These are phyloP conservation scores for Campoplex capitator DNA, from an alignment of 2,888 invertebrate genomes.

Conservation along the genomic window DNA sequence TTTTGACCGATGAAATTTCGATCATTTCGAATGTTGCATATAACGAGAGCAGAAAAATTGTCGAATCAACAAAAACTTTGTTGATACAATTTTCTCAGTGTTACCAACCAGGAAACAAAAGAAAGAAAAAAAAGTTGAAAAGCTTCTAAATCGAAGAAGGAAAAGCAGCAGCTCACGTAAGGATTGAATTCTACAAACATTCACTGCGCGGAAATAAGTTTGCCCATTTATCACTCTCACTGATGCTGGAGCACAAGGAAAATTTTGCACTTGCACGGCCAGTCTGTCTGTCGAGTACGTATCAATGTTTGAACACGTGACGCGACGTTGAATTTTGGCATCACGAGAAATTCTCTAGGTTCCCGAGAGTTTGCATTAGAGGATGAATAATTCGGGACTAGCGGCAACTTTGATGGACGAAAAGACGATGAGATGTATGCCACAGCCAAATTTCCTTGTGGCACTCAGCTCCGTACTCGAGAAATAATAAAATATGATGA, in stretches of 20 bases:
- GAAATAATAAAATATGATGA: not conserved
- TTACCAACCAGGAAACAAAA: not conserved
- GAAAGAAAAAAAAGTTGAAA: no score
- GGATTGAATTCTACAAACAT: not conserved
- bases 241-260: slow-evolving; percentile 15
- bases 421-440: not conserved
- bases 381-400: slow-evolving; percentile 19
- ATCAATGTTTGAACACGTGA: slow-evolving; percentile 34
- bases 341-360: not conserved
- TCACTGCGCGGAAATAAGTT: slow-evolving; percentile 25
- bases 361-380: not conserved
- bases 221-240: slow-evolving; percentile 14
- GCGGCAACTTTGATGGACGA: not conserved
- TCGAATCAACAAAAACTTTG: no score
- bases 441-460: not conserved
- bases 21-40: not conserved
- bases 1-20: not conserved
- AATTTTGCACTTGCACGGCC: slow-evolving; percentile 28
- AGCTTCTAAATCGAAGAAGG: no score
- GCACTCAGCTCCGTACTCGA: not conserved
- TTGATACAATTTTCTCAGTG: no score
- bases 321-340: slow-evolving; percentile 19
- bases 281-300: not conserved
- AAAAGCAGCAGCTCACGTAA: not conserved
- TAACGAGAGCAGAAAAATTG: no score